A percentile compares a stretch with the other conserved stretches of the same genome.
Conservation (phyloP, 1,140 invertebrate species). For the Hylyphantes graminicola region DNA sequence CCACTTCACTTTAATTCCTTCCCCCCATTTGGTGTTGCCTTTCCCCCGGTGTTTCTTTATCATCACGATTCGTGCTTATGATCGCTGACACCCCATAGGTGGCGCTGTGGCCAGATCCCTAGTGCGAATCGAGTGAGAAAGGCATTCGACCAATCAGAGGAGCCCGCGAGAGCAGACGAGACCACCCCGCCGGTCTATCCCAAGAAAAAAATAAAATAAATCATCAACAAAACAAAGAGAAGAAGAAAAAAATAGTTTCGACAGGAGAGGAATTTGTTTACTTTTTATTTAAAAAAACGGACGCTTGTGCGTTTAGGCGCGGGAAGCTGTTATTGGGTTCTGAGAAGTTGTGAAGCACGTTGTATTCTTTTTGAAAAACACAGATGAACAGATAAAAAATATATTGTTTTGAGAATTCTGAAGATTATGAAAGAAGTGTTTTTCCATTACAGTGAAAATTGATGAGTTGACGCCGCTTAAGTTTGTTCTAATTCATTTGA, state of each 20-base stretch:
- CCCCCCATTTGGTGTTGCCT: too few relatives aligned
- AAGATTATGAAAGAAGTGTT: too few relatives aligned
- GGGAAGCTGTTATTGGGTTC: too few relatives aligned
- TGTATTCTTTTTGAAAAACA: too few relatives aligned
- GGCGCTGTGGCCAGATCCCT: constrained; percentile 43
- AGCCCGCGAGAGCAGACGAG: constrained; percentile 36
- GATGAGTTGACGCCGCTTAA: too few relatives aligned
- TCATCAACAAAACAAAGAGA: constrained; percentile 27
- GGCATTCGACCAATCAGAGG: constrained; percentile 49
- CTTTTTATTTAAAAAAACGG: neutral
- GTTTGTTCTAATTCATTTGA: too few relatives aligned
- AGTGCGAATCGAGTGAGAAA: constrained; percentile 54
- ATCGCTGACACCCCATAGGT: constrained; percentile 53
- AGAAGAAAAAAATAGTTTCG: constrained; percentile 2
- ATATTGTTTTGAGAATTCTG: too few relatives aligned
- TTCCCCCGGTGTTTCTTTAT: neutral
- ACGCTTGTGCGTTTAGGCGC: too few relatives aligned
- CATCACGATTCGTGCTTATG: constrained; percentile 36
- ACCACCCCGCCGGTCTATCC: constrained; percentile 45
- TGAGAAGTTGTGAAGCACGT: too few relatives aligned
- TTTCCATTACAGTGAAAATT: too few relatives aligned
- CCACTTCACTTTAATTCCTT: too few relatives aligned
- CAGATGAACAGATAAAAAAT: too few relatives aligned
- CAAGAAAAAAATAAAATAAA: constrained; percentile 15
- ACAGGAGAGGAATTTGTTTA: neutral